A percentile compares a stretch with the other conserved stretches of the same genome.
Conservation (phyloP, 2,797 vertebrate species). For the Adelosebastes latens region DNA sequence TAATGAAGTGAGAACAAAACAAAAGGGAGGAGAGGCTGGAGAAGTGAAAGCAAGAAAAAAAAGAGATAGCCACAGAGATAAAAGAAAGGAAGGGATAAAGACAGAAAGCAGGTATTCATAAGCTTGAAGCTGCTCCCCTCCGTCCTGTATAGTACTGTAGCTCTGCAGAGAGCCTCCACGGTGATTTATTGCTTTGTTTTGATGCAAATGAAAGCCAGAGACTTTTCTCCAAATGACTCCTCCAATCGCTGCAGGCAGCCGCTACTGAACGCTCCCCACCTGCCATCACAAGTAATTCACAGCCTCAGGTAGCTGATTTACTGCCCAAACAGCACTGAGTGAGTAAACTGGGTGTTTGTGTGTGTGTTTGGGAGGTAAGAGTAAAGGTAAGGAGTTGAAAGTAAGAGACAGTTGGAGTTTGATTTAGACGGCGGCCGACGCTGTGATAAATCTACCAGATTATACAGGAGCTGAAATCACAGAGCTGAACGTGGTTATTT, state of each 20-base stretch:
- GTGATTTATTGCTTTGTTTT: constrained; percentile 74
- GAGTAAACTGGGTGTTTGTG: not conserved
- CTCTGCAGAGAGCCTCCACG: constrained; percentile 19
- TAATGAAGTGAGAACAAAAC: not conserved
- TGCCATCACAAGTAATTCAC: constrained; percentile 52
- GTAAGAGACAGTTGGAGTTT: not conserved
- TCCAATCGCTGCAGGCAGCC: constrained; percentile 40
- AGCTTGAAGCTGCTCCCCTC: constrained; percentile 30
- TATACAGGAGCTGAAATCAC: constrained; percentile 30
- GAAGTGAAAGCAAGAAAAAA: not conserved
- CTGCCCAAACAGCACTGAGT: constrained; percentile 24
- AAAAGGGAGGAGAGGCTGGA: not conserved
- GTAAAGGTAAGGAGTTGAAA: not conserved
- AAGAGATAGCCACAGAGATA: not conserved
- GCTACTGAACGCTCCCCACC: constrained; percentile 20
- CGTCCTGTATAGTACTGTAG: not conserved
- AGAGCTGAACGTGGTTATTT: constrained; percentile 10
- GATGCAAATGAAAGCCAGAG: constrained; percentile 65
- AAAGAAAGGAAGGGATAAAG: not conserved
- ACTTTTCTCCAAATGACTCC: constrained; percentile 51
- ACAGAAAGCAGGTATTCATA: constrained; percentile 42
- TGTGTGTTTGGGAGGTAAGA: not conserved
- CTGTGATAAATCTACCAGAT: constrained; percentile 31
- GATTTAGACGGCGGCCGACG: constrained; percentile 1
- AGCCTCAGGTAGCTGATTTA: constrained; percentile 57